Percentiles rank a stretch among this genome's conserved stretches.
Evolutionary conservation across 2,113 vertebrate species (phyloP).

Genomic region (Lipotes vexillifer): DNA sequence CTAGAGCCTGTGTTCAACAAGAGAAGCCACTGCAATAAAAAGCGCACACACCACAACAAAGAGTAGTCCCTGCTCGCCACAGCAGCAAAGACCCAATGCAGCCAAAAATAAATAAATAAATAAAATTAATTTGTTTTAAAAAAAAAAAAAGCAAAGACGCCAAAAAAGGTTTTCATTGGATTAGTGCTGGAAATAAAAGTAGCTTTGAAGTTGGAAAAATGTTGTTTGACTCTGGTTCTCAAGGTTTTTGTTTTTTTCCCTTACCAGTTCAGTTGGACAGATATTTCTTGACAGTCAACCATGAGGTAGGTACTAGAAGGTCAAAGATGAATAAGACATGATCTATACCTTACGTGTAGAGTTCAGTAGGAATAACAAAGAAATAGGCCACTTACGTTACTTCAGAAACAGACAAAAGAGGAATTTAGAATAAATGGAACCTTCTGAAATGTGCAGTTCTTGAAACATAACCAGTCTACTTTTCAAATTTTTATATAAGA

Average conservation of each 20-base stretch:
- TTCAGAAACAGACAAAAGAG: neutral
- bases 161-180: neutral
- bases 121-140: neutral
- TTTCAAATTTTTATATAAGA: neutral
- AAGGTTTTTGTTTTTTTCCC: neutral
- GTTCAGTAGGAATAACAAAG: neutral
- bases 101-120: neutral
- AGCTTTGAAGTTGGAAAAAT: neutral
- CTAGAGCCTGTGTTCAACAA: no score
- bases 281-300: neutral
- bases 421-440: neutral
- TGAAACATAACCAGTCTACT: neutral
- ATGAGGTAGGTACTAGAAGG: neutral
- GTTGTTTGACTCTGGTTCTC: neutral
- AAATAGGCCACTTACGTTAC: neutral
- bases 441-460: neutral
- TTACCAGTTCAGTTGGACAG: neutral
- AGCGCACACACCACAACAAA: no score
- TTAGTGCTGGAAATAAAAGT: neutral
- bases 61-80: no score
- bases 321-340: neutral
- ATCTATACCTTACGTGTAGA: neutral
- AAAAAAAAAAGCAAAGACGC: neutral
- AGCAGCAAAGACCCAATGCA: no score
- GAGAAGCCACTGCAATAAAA: no score